These are phyloP conservation scores for Nymphalis io DNA, from an alignment of 1,140 invertebrate species.

Conservation along the genomic window DNA sequence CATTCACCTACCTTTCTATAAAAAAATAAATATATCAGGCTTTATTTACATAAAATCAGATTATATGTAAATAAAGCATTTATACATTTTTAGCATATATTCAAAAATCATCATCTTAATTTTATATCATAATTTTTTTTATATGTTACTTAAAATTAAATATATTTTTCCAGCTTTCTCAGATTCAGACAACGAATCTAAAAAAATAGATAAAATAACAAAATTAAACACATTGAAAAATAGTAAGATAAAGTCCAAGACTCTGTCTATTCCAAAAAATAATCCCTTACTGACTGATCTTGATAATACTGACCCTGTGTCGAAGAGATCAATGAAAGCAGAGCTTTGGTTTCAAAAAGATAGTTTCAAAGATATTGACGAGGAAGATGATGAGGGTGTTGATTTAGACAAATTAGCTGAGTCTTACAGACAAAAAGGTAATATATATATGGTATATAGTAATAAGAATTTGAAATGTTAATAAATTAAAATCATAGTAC, in stretches of 20 bases:
- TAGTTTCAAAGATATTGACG: slow-evolving; percentile 90
- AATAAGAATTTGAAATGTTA: too few relatives aligned
- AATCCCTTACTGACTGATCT: slow-evolving; percentile 94
- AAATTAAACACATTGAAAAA: slow-evolving; percentile 73
- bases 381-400: slow-evolving; percentile 91
- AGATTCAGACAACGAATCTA: slow-evolving; percentile 77
- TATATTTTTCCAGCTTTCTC: slow-evolving; percentile 78
- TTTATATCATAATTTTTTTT: slow-evolving; percentile 20
- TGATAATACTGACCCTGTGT: slow-evolving; percentile 87
- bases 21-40: too few relatives aligned
- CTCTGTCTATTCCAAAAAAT: slow-evolving; percentile 68
- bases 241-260: slow-evolving; percentile 63
- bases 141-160: slow-evolving; percentile 16
- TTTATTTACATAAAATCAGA: background rate
- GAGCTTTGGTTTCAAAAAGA: slow-evolving; percentile 95
- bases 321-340: slow-evolving; percentile 88
- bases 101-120: too few relatives aligned
- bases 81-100: too few relatives aligned
- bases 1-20: too few relatives aligned
- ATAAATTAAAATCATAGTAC: too few relatives aligned
- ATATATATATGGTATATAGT: too few relatives aligned
- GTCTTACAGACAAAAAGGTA: slow-evolving; percentile 87
- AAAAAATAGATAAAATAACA: slow-evolving; percentile 67
- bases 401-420: slow-evolving; percentile 91
- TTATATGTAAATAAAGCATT: background rate